These are phyloP conservation scores for Drosophila seclusa DNA, from an alignment of 2,888 invertebrate species.

Conservation along the genomic window DNA sequence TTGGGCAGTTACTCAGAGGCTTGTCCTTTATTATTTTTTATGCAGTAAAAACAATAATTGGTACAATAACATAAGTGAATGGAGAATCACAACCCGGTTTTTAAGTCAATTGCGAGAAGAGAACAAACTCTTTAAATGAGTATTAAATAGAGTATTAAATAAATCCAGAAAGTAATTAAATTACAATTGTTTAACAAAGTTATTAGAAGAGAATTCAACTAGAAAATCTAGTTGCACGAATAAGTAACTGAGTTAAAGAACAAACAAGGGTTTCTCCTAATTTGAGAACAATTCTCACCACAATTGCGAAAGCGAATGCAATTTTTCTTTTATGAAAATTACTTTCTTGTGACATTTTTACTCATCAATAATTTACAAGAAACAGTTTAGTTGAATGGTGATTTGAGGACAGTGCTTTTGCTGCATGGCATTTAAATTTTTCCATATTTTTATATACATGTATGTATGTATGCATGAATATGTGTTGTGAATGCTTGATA, in stretches of 20 bases:
- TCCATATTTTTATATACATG: background rate
- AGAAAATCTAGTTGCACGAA: slow-evolving; percentile 38
- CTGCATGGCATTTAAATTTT: background rate
- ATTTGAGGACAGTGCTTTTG: slow-evolving; percentile 1
- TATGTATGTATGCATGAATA: background rate
- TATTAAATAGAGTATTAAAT: background rate
- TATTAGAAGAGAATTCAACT: slow-evolving; percentile 15
- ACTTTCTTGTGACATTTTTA: slow-evolving; percentile 4
- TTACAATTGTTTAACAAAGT: fast-evolving
- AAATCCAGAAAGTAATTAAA: background rate
- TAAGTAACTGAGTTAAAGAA: slow-evolving; percentile 29
- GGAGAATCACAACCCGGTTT: slow-evolving; percentile 16
- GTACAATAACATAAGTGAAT: slow-evolving; percentile 31
- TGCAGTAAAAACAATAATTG: slow-evolving; percentile 60
- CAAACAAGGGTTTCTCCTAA: slow-evolving; percentile 32
- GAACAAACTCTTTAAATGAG: background rate
- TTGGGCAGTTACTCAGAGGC: slow-evolving; percentile 51
- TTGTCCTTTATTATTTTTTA: slow-evolving; percentile 35
- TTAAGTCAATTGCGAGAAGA: slow-evolving; percentile 39
- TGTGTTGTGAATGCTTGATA: background rate
- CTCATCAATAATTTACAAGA: slow-evolving; percentile 49
- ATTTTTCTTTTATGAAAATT: background rate
- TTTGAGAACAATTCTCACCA: slow-evolving; percentile 54
- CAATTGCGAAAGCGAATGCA: slow-evolving; percentile 36
- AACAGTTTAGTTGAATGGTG: slow-evolving; percentile 9